Base-by-base conservation (phyloP, 2,113 vertebrate species). In the Desmodus rotundus region DNA sequence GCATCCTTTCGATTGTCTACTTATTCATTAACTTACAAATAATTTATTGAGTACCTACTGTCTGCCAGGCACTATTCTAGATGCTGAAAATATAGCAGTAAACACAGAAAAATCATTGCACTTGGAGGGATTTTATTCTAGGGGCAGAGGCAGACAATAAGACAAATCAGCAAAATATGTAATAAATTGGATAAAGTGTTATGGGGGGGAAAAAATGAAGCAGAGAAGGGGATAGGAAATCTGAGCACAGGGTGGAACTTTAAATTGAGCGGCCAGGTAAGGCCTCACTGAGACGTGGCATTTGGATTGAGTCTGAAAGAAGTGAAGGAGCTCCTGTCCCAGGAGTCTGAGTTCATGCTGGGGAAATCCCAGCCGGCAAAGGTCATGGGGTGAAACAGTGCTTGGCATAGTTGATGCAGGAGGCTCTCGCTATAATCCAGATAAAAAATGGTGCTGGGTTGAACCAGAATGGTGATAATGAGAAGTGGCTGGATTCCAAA, bases 161-260 rank as follows among this genome's bases (percentile, higher is more conserved):
- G 38, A 76, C 77, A 84, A 45, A 70, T 78, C 67, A 54, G 41
- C 36, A 74, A 84, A 94, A 31, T 50, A 70, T 50, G 28, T 63
- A 63, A 58, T 74, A 81, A 94, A 91, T 65, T 84, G 84, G n/a
- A 82, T 61, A 74, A 93, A 67, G 47, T 82, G 68, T 41, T 82
- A 78, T n/a, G 36, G 61, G 36, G 36, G 61, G 36, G 58, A 41
- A 47, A 50, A 54, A 72, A 54, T 65, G 24, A 73, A 78, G 41
- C 78, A 50, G 43, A 91, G 58, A 65, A 82, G 14, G 52, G 36
- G 13, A 26, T 11, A 78, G 56, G 68, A 82, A 88, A 86, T 93
- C 54, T 41, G 11, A 54, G 92, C 70, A 70, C 86, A 19, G 36
- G 93, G 24, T 43, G 24, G 63, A 67, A 89, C 87, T 95, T 89